Evolutionary conservation across 2,888 invertebrate species (phyloP), one percentile per base, ranked within the genome.

Genomic region (Phasia obesa): DNA sequence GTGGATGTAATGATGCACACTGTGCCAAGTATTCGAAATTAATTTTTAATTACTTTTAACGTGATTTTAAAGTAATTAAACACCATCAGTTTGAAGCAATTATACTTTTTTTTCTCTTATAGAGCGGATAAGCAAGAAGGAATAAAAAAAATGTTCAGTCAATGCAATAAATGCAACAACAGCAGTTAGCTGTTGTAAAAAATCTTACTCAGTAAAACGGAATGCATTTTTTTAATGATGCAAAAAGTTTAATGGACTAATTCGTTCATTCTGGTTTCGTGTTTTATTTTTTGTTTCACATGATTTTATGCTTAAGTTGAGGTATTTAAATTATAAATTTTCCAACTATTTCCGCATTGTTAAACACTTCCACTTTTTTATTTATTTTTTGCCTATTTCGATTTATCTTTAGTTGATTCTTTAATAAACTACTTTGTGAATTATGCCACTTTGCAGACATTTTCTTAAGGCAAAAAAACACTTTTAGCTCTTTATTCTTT

Each of bases 361-460:
- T 81, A 73, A 64, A 57, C 65, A 78, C 42, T 69, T 71, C 69
- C 49, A 65, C 42, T 49, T 53, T 47, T 49, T 44, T 42, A 2
- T 59, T 35, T 38, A 21, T 27, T 53, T n/a, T 31, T 15, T 21
- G 23, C 13, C 25, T 35, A 19, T 57, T 73, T n/a, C 60, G n/a
- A 65, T 47, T 38, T 59, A 59, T 67, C n/a, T 31, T 67, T 49
- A 35, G 15, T 75, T 75, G 38, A 1, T n/a, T 44, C 47, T 65
- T 42, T 55, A 57, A 35, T 70, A 74, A 70, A 74, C 49, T 64
- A 59, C 55, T 78, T 75, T 70, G 75, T 78, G 65, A 82, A 74
- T 82, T 78, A 83, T 62, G 82, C 74, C 82, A 83, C 74, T 83
- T 79, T 75, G 62, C 70, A 57, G 79, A 64, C 64, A 75, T 67